These are phyloP conservation scores for Hippocampus zosterae DNA, from an alignment of 2,113 vertebrate species.

Conservation along the genomic window DNA sequence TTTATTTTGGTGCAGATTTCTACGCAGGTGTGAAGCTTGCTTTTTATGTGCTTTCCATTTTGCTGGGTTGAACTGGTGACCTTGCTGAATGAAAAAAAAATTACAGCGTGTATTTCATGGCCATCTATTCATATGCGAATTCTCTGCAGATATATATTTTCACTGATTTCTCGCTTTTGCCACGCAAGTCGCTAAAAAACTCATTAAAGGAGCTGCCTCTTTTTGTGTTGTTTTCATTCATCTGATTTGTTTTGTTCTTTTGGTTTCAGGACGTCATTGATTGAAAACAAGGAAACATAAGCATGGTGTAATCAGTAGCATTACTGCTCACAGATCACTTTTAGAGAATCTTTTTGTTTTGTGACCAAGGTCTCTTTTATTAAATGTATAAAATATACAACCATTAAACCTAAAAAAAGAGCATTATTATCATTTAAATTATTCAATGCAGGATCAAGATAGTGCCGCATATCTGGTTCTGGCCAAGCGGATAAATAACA, in stretches of 20 bases:
- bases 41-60: neutral
- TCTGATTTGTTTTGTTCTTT: neutral
- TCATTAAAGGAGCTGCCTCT: neutral
- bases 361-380: constrained; percentile 4
- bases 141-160: neutral
- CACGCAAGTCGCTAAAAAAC: neutral
- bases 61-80: neutral
- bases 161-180: neutral
- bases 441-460: constrained; percentile 9
- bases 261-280: constrained; percentile 1
- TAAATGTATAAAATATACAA: neutral
- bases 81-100: neutral
- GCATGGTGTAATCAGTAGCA: constrained; percentile 11
- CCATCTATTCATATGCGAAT: constrained; percentile 1
- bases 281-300: constrained; percentile 3
- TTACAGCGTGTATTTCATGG: neutral
- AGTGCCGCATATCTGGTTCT: neutral
- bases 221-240: constrained; percentile 9
- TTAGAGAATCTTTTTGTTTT: constrained; percentile 6
- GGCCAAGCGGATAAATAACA: constrained; percentile 15
- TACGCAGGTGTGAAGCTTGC: neutral
- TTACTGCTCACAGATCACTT: neutral
- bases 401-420: neutral
- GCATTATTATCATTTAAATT: constrained; percentile 1
- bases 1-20: neutral